phyloP scores from a whole-genome alignment of 2,797 vertebrate genomes.

The Myotis pilosus region DNA sequence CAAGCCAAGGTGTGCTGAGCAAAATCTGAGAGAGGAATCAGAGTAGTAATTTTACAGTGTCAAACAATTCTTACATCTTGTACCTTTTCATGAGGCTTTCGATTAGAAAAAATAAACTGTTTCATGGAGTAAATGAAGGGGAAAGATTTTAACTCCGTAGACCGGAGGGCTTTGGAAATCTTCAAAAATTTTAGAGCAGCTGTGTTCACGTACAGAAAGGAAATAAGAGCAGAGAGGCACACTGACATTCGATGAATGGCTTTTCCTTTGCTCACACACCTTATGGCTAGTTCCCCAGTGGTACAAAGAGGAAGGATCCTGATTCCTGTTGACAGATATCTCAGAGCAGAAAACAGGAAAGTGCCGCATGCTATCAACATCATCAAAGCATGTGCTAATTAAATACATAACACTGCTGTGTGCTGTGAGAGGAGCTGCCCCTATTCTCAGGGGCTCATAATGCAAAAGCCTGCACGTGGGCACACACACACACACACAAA shows the following conservation, averaged over 20 bases:
- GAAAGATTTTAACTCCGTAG: conserved; percentile 41
- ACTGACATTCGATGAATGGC: neutral
- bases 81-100: conserved; percentile 30
- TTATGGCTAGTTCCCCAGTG: neutral
- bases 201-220: neutral
- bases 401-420: neutral
- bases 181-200: conserved; percentile 34
- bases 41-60: neutral
- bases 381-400: conserved; percentile 33
- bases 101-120: neutral
- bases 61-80: neutral
- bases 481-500: neutral
- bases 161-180: conserved; percentile 3
- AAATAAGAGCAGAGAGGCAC: conserved; percentile 45
- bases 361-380: neutral
- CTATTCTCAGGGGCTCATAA: neutral
- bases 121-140: conserved; percentile 35
- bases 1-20: neutral
- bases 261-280: neutral
- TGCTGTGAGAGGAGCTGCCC: neutral
- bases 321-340: neutral
- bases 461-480: neutral
- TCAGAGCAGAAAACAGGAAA: conserved; percentile 10
- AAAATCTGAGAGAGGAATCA: neutral
- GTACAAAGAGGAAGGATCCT: neutral